phyloP scores from a whole-genome alignment of 2,888 invertebrate species.

The Villa cingulata region DNA sequence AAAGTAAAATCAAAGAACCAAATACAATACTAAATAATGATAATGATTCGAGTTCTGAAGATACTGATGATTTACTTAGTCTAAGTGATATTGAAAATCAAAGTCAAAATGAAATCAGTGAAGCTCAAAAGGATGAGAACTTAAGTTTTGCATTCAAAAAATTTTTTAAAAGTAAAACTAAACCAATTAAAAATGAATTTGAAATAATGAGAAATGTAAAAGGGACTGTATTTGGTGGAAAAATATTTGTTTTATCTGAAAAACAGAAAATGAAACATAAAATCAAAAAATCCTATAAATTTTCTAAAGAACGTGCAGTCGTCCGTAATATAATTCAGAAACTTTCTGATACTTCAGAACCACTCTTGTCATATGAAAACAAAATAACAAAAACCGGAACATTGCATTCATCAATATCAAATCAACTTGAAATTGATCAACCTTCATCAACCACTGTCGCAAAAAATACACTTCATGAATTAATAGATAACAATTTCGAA shows the following conservation, averaged over 20 bases:
- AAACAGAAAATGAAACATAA: constrained; percentile 4
- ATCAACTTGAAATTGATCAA: neutral
- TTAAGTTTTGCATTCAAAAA: constrained; percentile 20
- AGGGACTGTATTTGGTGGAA: constrained; percentile 27
- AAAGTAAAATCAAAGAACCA: neutral
- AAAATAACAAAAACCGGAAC: neutral
- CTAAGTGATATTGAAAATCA: constrained; percentile 2
- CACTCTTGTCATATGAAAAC: neutral
- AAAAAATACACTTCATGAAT: neutral
- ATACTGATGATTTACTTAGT: neutral
- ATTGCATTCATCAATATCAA: neutral
- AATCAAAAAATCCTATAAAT: neutral
- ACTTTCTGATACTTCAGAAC: neutral
- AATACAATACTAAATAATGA: neutral
- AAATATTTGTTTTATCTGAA: constrained; percentile 22
- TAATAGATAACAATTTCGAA: constrained; percentile 10
- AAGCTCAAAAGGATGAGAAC: neutral
- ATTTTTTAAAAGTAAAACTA: constrained; percentile 29
- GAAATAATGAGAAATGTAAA: constrained; percentile 28
- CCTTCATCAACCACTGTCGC: too few relatives aligned
- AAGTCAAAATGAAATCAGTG: neutral
- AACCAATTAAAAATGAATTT: constrained; percentile 26
- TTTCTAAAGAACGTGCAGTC: neutral
- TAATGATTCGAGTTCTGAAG: neutral
- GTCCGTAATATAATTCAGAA: neutral